Base-by-base conservation (phyloP, 2,797 vertebrate species). In the Enteromius afrohamiltoni region DNA sequence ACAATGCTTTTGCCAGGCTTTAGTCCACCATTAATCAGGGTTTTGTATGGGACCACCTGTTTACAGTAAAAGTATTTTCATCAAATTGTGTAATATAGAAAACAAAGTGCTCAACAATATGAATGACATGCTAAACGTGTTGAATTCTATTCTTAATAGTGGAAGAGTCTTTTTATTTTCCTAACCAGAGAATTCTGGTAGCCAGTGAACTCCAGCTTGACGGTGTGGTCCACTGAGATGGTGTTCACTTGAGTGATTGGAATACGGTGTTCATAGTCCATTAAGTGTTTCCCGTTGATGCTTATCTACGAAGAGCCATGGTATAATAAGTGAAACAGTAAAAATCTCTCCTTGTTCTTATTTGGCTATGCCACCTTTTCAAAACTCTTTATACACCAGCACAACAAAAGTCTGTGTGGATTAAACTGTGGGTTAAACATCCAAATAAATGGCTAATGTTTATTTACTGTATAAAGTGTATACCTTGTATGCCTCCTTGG, bases 11-110 rank as follows among this genome's bases (percentile, higher is more conserved):
- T 88, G 17, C 93, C 93, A 11, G 86, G 83, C 1, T 1, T 4
- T 2, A 95, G 73, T 82, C 94, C 94, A 70, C 93, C 91, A 10
- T 21, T 89, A 80, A 95, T 93, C 37, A 3, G 0, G 13, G 17
- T 81, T 62, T 29, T 91, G 85, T 93, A 93, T 3, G 94, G 94
- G 45, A 95, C 75, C 60, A 1, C 53, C 94, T 95, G 79, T 2
- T 86, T 2, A 78, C 0, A 31, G 4, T 16, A 82, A 19, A n/a
- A 29, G 47, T 21, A 71, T 26, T 23, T 76, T 70, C 16, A 26
- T 26, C 13, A 45, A 70, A 45, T 16, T 16, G 42, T 45, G 1
- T 14, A 70, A 29, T 26, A 29, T 19, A 49, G 40, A 47, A 47
- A 47, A 70, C 23, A 17, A 16, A 70, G 11, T 40, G 3, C 23